Percentiles rank a stretch among this genome's conserved stretches.
Conservation (phyloP, 2,888 invertebrate species). For the Chymomyza fuscimana region DNA sequence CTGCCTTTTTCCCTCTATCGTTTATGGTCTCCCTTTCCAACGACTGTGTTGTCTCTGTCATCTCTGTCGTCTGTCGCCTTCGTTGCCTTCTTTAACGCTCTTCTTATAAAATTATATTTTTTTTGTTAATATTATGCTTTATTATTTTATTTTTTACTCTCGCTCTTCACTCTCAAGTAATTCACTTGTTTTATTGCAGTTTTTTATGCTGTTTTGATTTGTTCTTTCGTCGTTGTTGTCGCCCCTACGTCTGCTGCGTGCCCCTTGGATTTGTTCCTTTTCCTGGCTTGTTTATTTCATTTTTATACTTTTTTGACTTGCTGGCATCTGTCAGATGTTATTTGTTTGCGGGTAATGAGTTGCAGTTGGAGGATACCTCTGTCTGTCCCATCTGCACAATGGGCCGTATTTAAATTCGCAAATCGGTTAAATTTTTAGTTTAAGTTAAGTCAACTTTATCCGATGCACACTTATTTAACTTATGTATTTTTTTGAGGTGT, state of each 20-base stretch:
- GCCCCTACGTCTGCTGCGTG: slow-evolving; percentile 1
- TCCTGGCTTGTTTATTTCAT: slow-evolving; percentile 5
- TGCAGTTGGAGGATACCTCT: slow-evolving; percentile 32
- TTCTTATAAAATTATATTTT: slow-evolving; percentile 51
- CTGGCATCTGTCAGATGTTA: slow-evolving; percentile 60
- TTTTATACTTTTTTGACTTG: slow-evolving; percentile 16
- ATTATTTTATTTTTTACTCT: slow-evolving; percentile 60
- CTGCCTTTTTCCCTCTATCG: slow-evolving; percentile 15
- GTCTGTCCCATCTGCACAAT: slow-evolving; percentile 27
- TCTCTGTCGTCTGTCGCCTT: not conserved
- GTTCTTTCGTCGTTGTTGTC: slow-evolving; percentile 41
- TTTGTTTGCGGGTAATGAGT: slow-evolving; percentile 58
- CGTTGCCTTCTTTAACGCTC: not conserved
- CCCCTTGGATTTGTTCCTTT: slow-evolving; percentile 18
- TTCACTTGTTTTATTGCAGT: slow-evolving; percentile 71
- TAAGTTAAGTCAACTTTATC: too few species aligned
- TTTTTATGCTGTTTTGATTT: slow-evolving; percentile 71
- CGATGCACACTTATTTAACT: too few species aligned
- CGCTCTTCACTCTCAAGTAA: slow-evolving; percentile 49
- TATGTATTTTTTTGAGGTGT: too few species aligned
- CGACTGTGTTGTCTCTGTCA: slow-evolving; percentile 16
- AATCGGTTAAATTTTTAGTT: not conserved
- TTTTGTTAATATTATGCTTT: slow-evolving; percentile 56
- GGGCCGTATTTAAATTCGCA: slow-evolving; percentile 13
- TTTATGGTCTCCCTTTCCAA: slow-evolving; percentile 11